Evolutionary conservation across 2,113 vertebrate species (phyloP), one percentile per base, ranked within the genome.

Genomic region (Vanacampus margaritifer): DNA sequence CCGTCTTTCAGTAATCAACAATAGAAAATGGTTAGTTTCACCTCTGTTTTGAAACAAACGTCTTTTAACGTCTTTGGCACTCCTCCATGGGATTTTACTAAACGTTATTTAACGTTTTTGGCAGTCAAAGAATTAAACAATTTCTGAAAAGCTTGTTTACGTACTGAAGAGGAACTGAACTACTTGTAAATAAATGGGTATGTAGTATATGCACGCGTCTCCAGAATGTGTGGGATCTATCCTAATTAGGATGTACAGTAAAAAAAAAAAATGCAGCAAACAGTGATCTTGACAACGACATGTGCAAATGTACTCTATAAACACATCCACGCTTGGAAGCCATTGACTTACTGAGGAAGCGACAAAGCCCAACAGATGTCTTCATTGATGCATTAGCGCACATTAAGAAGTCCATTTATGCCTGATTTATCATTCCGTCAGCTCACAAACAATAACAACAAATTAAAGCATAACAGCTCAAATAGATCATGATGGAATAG

Each of bases 391-490:
- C 60, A 14, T 14, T 45, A 23, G 28, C 12, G 6, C 46, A 64
- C 69, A 74, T 64, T 21, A 46, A 45, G 28, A 26, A 19, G 14
- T 53, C 50, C 66, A 62, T 69, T 76, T 68, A 59, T 11, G 45
- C 45, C 41, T 59, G 11, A 56, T 69, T 70, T 26, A 51, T 77
- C 45, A 57, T 32, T 24, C 41, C 56, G 41, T 41, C 35, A 23
- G 43, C 45, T 50, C 24, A 64, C 53, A 65, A 72, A 67, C 64
- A 75, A 69, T 26, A 36, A 64, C 23, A 32, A 54, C 50, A 72
- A 79, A 79, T 79, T 59, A 54, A 39, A 68, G 41, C 19, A 36
- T 64, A 76, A 64, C 72, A 66, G 63, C 37, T 37, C 17, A 72
- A 64, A 61, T 71, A 60, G 59, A 72, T 78, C 58, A 35, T 63